Evolutionary conservation across 1,140 invertebrate genomes (phyloP).

Genomic region (Calephelis nemesis): DNA sequence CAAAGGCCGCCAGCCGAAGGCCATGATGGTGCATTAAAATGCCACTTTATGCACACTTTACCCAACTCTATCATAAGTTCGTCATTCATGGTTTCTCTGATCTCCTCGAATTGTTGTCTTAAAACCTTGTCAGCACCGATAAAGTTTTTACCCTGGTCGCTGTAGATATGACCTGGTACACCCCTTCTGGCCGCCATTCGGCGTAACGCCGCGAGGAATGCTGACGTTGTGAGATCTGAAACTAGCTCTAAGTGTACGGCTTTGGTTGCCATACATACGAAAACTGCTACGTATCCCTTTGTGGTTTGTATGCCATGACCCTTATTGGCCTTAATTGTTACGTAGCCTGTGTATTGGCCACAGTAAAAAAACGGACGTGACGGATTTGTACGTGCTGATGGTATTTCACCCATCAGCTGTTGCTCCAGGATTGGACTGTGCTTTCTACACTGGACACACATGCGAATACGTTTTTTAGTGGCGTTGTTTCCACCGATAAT

Average conservation of each 20-base stretch:
- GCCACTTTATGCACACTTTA: no score
- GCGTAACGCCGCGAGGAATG: slow-evolving; percentile 15
- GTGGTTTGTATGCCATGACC: slow-evolving; percentile 5
- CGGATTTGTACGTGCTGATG: slow-evolving; percentile 8
- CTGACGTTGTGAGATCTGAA: slow-evolving; percentile 13
- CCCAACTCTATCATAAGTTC: no score
- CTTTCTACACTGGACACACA: slow-evolving; percentile 10
- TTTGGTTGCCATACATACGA: slow-evolving; percentile 26
- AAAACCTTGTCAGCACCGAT: no score
- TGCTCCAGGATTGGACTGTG: slow-evolving; percentile 1
- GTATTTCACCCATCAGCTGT: slow-evolving; percentile 23
- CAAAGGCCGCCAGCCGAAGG: no score
- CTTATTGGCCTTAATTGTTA: slow-evolving; percentile 17
- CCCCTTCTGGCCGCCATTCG: slow-evolving; percentile 17
- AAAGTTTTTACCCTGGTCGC: neutral
- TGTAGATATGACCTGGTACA: slow-evolving; percentile 10
- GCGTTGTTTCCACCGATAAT: neutral
- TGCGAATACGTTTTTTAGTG: slow-evolving; percentile 9
- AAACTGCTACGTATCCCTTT: slow-evolving; percentile 26
- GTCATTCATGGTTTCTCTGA: no score
- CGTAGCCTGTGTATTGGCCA: slow-evolving; percentile 20
- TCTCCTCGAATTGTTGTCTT: no score
- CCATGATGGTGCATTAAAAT: no score
- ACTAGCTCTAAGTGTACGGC: slow-evolving; percentile 21
- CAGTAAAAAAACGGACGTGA: slow-evolving; percentile 17